Evolutionary conservation across 2,113 vertebrate genomes (phyloP), one percentile per base, ranked within the genome.

Genomic region (Semicossyphus pulcher): DNA sequence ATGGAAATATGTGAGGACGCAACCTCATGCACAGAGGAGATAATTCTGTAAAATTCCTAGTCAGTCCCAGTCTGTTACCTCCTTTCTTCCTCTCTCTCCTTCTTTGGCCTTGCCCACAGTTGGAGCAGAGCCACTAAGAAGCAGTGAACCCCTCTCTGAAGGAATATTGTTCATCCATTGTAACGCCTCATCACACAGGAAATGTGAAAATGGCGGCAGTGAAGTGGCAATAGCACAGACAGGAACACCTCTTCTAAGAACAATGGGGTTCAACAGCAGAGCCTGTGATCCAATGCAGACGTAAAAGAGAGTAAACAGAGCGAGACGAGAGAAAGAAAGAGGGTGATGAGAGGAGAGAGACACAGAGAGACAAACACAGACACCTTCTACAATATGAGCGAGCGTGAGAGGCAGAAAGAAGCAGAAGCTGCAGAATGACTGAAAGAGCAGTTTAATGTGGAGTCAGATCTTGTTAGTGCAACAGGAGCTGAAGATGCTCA

Each of bases 1-100:
- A 89, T 78, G 89, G 87, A 91, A 93, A 90, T 86, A 66, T 80
- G 77, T 81, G 87, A 85, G 72, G 83, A 88, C 39, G 53, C 84
- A 87, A 84, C 69, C 72, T 82, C 75, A 54, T 83, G 78, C 65
- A 80, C 83, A 86, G 63, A 83, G 72, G 60, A 80, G 83, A 92
- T 84, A 84, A 85, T 78, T 77, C 68, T 61, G 15, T 45, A 25
- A 82, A 86, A 79, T 72, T 61, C 69, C 18, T 5, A n/a, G 41
- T n/a, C 41, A 44, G 41, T 52, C 62, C 28, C 29, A 45, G 39
- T 44, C 57, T 8, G 18, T 44, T 44, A 11, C 34, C 28, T 57
- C 28, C 20, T 6, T 25, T 52, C 31, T 28, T 21, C 2, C 20
- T 1, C 25, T 16, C 26, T 71, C 21, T n/a, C 18, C 9, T 20